Base-by-base conservation (phyloP, 2,113 vertebrate species). In the Heliornis fulica region DNA sequence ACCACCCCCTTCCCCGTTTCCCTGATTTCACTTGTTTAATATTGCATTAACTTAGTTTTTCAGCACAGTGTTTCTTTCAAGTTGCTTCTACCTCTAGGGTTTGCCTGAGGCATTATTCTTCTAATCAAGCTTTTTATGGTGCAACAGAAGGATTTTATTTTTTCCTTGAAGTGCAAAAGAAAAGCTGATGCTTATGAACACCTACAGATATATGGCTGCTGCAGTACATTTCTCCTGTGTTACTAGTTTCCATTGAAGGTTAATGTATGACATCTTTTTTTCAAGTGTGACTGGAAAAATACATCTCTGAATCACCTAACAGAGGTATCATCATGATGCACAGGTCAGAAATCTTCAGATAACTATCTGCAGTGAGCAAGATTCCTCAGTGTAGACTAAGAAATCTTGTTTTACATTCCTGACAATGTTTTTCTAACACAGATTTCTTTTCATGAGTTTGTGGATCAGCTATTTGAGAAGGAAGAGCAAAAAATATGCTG, bases 101-200 rank as follows among this genome's bases (percentile, higher is more conserved):
- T 93, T 90, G 95, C 96, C 96, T 36, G 64, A 94, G 94, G 95
- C 94, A 75, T 81, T 94, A 74, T 89, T 92, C 94, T 90, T 96
- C 85, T 97, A 90, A 96, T 97, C 83, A 95, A 66, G 88, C 54
- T 93, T 93, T 87, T 80, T 83, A 60, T 89, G 59, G 79, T 86
- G 64, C 76, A 94, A 86, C 45, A 86, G 83, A 86, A 90, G 40
- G 64, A 40, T 90, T 65, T 89, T 26, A 17, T 51, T 59, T 93
- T 77, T 61, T 59, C 74, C 60, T 81, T 87, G 64, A 75, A 54
- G 74, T 53, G 19, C 32, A 88, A 86, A 94, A 94, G 84, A 88
- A 78, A 71, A 53, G 14, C 22, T n/a, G 32, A 45, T 86, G 64
- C 32, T 54, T 20, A 8, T 17, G 45, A 92, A 90, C 60, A 77